phyloP scores from a whole-genome alignment of 2,113 vertebrate genomes.

The Pionites leucogaster region DNA sequence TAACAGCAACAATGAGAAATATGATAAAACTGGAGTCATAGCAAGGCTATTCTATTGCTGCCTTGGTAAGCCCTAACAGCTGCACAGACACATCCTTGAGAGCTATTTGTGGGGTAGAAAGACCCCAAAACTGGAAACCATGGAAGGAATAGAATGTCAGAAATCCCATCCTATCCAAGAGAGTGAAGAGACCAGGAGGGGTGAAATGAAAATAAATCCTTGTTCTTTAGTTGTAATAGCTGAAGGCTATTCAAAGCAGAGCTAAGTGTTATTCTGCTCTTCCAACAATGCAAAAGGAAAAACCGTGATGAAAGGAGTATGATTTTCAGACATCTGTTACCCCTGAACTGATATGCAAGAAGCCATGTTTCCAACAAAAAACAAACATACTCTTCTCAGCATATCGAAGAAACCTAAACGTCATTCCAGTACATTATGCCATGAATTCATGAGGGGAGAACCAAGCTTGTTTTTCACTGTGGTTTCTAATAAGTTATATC shows the following conservation, averaged over 20 bases:
- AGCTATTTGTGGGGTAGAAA: background rate
- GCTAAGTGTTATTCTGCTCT: background rate
- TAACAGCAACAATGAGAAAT: background rate
- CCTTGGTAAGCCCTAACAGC: constrained; percentile 18
- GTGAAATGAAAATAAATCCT: background rate
- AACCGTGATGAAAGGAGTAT: background rate
- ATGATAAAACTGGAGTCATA: background rate
- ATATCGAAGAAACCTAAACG: background rate
- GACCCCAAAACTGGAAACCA: background rate
- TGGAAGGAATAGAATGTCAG: background rate
- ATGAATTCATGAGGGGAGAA: background rate
- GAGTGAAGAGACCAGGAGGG: background rate
- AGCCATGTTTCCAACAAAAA: background rate
- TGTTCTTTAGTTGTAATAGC: background rate
- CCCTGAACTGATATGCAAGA: background rate
- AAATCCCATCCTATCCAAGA: background rate
- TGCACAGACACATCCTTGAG: background rate
- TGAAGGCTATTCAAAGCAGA: background rate
- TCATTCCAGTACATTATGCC: background rate
- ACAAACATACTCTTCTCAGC: background rate
- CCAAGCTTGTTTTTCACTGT: background rate
- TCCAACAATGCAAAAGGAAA: background rate
- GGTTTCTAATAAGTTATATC: background rate
- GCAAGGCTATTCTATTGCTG: background rate
- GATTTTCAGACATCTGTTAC: constrained; percentile 1